phyloP scores from a whole-genome alignment of 2,888 invertebrate species.

The Rhogogaster chlorosoma region DNA sequence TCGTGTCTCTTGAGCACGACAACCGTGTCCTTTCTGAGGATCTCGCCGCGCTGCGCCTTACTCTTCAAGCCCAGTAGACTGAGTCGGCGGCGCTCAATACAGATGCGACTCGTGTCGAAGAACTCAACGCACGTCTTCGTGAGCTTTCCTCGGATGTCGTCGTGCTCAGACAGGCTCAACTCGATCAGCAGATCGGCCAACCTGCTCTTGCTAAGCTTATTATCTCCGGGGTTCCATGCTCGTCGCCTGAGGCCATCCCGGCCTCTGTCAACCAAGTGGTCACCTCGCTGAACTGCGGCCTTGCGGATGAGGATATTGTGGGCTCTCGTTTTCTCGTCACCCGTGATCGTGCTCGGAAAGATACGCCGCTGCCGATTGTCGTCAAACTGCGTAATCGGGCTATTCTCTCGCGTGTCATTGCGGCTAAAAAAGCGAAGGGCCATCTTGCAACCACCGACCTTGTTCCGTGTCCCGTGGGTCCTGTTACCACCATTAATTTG shows the following conservation, averaged over 20 bases:
- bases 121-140: background rate
- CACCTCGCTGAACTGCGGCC: background rate
- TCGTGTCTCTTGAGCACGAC: background rate
- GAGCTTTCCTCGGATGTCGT: background rate
- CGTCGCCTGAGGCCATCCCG: background rate
- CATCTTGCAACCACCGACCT: background rate
- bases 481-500: background rate
- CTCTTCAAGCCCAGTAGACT: background rate
- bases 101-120: background rate
- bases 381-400: background rate
- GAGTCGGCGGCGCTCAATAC: background rate
- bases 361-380: background rate
- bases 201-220: background rate
- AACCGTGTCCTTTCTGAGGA: background rate
- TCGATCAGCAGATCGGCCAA: background rate
- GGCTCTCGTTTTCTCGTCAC: background rate
- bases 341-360: background rate
- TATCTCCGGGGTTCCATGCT: background rate
- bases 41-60: background rate
- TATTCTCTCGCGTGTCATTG: background rate
- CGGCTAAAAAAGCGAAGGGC: background rate
- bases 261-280: background rate
- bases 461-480: conserved; percentile 13
- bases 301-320: background rate
- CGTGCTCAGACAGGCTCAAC: background rate